These are phyloP conservation scores for Branchellion lobata DNA, from an alignment of 2,888 invertebrate species.

Conservation along the genomic window DNA sequence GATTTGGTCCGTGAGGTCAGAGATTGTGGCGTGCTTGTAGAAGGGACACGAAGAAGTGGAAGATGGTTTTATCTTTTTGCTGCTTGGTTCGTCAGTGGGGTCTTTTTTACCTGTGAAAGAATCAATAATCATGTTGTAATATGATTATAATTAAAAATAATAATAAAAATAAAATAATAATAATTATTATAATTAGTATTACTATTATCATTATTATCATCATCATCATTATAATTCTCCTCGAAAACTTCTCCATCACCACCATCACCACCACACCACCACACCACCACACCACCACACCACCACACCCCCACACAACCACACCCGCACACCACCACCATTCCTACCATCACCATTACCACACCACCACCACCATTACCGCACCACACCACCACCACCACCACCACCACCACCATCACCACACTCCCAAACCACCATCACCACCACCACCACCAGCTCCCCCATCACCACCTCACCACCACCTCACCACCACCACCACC, in stretches of 20 bases:
- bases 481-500: not conserved
- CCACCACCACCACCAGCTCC: not conserved
- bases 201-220: not conserved
- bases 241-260: too few species aligned
- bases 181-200: too few species aligned
- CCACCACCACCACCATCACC: not conserved
- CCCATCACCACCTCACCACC: not conserved
- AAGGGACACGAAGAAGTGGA: conserved; percentile 55
- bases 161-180: too few species aligned
- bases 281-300: too few species aligned
- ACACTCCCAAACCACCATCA: not conserved
- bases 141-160: too few species aligned
- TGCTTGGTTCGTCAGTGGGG: conserved; percentile 8
- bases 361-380: not conserved
- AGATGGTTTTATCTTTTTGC: conserved; percentile 21
- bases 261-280: too few species aligned
- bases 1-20: conserved; percentile 55
- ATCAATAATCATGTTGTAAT: not conserved
- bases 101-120: conserved; percentile 3
- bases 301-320: too few species aligned
- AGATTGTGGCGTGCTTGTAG: conserved; percentile 57
- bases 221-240: too few species aligned
- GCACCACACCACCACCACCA: too few species aligned
- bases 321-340: too few species aligned
- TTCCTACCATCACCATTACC: not conserved